phyloP scores from a whole-genome alignment of 2,113 vertebrate species.

The Toxotes chatareus region DNA sequence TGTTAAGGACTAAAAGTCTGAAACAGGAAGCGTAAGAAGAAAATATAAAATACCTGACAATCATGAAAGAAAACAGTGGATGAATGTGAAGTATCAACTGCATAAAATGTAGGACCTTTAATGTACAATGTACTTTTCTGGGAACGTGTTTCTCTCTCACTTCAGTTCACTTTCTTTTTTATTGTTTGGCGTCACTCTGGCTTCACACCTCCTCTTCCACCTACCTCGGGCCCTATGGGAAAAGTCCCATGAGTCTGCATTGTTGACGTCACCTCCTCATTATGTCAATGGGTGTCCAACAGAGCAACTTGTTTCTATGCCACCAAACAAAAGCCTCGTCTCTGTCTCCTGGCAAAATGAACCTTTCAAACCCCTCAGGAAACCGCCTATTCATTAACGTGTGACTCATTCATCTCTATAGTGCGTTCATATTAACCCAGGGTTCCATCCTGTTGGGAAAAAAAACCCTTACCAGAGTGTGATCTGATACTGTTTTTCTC shows the following conservation, averaged over 20 bases:
- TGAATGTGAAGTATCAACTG: background rate
- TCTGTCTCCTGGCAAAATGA: slow-evolving; percentile 63
- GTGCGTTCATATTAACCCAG: slow-evolving; percentile 21
- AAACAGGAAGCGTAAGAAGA: too few species aligned
- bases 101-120: background rate
- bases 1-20: too few species aligned
- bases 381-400: slow-evolving; percentile 50
- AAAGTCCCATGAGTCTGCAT: slow-evolving; percentile 46
- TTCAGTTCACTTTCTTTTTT: slow-evolving; percentile 10
- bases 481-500: background rate
- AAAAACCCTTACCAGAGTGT: background rate
- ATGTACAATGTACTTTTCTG: background rate
- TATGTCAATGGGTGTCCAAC: slow-evolving; percentile 49
- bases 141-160: background rate
- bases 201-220: slow-evolving; percentile 58
- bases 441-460: background rate
- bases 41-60: too few species aligned
- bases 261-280: slow-evolving; percentile 61
- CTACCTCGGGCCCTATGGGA: slow-evolving; percentile 55
- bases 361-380: slow-evolving; percentile 48
- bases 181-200: slow-evolving; percentile 26
- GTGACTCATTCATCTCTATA: slow-evolving; percentile 56
- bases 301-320: slow-evolving; percentile 66
- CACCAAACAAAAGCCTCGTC: slow-evolving; percentile 58
- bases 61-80: background rate